A percentile compares a stretch with the other conserved stretches of the same genome.
These are phyloP conservation scores for Drosophila sucinea DNA, from an alignment of 1,140 invertebrate species.

Conservation along the genomic window DNA sequence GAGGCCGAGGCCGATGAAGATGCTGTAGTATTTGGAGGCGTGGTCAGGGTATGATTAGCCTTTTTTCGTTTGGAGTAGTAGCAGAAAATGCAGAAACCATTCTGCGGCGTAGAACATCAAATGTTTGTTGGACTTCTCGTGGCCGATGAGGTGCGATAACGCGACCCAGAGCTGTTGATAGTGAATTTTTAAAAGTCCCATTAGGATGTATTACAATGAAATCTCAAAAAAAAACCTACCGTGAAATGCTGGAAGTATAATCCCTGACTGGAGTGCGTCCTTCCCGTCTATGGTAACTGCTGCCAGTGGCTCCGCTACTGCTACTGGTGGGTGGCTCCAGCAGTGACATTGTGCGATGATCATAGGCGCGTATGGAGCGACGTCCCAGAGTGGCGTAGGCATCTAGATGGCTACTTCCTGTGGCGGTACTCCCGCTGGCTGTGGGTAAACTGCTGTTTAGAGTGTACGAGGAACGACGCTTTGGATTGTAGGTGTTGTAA, in stretches of 20 bases:
- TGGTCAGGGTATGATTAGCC: slow-evolving; percentile 32
- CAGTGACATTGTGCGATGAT: slow-evolving; percentile 79
- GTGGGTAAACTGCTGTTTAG: slow-evolving; percentile 64
- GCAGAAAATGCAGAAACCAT: slow-evolving; percentile 82
- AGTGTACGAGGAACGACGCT: slow-evolving; percentile 77
- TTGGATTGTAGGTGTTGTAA: slow-evolving; percentile 80
- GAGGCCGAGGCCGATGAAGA: slow-evolving; percentile 59
- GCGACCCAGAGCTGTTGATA: slow-evolving; percentile 67
- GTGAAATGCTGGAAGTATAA: slow-evolving; percentile 75
- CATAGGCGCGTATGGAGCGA: slow-evolving; percentile 69
- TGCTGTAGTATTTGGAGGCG: slow-evolving; percentile 61
- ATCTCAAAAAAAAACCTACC: slow-evolving; percentile 41
- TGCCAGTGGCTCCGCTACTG: slow-evolving; percentile 21
- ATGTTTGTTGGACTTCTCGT: slow-evolving; percentile 82
- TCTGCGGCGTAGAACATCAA: slow-evolving; percentile 83
- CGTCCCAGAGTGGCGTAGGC: slow-evolving; percentile 80
- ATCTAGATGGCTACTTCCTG: slow-evolving; percentile 56
- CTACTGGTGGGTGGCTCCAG: slow-evolving; percentile 62
- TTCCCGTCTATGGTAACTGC: slow-evolving; percentile 64
- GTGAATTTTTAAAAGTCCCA: background rate
- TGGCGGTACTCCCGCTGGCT: slow-evolving; percentile 36
- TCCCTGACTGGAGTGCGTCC: slow-evolving; percentile 65
- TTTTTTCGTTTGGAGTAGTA: slow-evolving; percentile 77
- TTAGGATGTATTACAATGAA: no score
- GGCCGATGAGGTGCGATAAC: slow-evolving; percentile 75